These are phyloP conservation scores for Sus cebifrons DNA, from an alignment of 2,797 vertebrate species.

Conservation along the genomic window DNA sequence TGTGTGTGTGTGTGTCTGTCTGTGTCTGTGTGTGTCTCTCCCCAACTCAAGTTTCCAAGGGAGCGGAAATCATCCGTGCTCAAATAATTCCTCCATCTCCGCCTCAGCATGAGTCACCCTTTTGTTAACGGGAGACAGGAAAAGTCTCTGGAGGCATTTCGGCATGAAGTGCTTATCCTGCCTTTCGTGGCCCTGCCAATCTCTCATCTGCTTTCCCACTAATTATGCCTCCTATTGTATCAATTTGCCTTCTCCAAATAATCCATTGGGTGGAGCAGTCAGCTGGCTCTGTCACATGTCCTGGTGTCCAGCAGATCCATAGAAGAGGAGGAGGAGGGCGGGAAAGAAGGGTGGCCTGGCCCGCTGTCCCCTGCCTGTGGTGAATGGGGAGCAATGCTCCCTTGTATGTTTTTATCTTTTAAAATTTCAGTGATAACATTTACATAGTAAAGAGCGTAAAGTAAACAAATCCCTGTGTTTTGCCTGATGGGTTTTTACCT, in stretches of 20 bases:
- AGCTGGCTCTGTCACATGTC: slow-evolving; percentile 11
- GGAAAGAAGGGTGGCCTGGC: neutral
- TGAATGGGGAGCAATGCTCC: slow-evolving; percentile 22
- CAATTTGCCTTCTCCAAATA: slow-evolving; percentile 47
- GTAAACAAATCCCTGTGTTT: slow-evolving; percentile 2
- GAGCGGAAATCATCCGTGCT: slow-evolving; percentile 74
- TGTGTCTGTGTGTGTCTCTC: slow-evolving; percentile 18
- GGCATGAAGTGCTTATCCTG: slow-evolving; percentile 69
- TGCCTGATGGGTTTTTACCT: neutral
- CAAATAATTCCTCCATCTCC: slow-evolving; percentile 74
- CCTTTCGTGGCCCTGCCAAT: slow-evolving; percentile 54
- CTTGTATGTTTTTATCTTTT: neutral
- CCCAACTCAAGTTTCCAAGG: slow-evolving; percentile 66
- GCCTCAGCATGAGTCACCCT: slow-evolving; percentile 74
- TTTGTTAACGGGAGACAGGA: slow-evolving; percentile 78
- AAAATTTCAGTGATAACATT: neutral
- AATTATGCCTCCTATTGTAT: slow-evolving; percentile 63
- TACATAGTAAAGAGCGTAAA: slow-evolving; percentile 43
- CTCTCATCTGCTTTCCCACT: slow-evolving; percentile 60
- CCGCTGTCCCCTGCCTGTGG: neutral
- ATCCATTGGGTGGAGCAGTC: slow-evolving; percentile 17
- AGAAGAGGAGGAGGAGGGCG: neutral
- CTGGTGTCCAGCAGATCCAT: neutral
- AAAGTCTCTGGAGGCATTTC: slow-evolving; percentile 69
- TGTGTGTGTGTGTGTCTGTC: neutral